These are phyloP conservation scores for Patella caerulea DNA, from an alignment of 2,888 invertebrate species.

Conservation along the genomic window DNA sequence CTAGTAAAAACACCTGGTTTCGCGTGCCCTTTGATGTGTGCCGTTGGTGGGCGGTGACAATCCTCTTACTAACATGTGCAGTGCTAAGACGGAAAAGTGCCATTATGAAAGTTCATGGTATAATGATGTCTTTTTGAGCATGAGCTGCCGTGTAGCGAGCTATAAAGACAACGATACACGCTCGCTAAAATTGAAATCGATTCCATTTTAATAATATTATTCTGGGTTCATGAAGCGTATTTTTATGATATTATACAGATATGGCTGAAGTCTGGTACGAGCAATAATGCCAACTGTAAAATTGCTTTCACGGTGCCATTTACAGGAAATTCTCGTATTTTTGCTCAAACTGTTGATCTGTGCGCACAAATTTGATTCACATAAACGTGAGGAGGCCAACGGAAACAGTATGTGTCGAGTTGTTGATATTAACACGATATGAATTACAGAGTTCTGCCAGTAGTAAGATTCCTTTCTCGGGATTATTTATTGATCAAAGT, in stretches of 20 bases:
- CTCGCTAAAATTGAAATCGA: not conserved
- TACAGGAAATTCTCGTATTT: not conserved
- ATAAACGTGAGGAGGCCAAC: not conserved
- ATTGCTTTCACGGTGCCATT: not conserved
- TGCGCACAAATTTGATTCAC: not conserved
- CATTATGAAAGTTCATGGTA: no score
- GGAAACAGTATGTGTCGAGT: no score
- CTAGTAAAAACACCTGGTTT: no score
- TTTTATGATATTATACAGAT: slow-evolving; percentile 2
- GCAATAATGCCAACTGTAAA: not conserved
- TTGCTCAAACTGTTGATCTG: not conserved
- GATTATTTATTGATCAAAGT: slow-evolving; percentile 10
- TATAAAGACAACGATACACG: no score
- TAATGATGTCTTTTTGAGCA: no score
- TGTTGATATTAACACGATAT: slow-evolving; percentile 3
- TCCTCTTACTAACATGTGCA: not conserved
- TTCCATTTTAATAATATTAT: not conserved
- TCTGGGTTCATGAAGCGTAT: not conserved
- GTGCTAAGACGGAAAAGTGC: no score
- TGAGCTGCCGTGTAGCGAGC: no score
- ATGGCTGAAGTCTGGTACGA: slow-evolving; percentile 7
- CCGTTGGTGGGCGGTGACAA: slow-evolving; percentile 4
- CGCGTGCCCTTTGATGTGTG: no score
- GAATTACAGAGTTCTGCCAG: not conserved
- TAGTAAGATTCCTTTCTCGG: not conserved